phyloP scores from a whole-genome alignment of 2,888 invertebrate genomes.

The Phrixothrix hirtus region DNA sequence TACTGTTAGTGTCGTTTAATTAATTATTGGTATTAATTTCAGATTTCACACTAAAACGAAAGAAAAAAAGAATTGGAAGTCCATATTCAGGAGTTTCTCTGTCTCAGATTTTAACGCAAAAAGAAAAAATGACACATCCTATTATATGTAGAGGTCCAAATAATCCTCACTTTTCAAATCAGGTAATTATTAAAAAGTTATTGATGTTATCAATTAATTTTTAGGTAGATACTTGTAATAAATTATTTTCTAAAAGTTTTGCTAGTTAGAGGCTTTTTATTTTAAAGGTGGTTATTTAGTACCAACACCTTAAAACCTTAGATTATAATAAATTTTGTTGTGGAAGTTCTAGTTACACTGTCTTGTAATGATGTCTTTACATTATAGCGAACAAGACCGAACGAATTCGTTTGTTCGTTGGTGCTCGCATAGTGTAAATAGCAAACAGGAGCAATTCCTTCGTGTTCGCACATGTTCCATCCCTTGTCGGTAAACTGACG shows the following conservation, averaged over 20 bases:
- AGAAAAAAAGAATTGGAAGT: conserved; percentile 65
- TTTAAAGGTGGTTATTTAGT: too few species aligned
- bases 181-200: conserved; percentile 36
- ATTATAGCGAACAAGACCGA: too few species aligned
- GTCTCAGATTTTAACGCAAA: conserved; percentile 68
- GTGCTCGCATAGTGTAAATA: too few species aligned
- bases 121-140: conserved; percentile 64
- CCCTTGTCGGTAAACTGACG: too few species aligned
- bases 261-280: not conserved
- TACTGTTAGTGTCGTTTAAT: not conserved
- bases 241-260: not conserved
- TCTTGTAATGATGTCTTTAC: too few species aligned
- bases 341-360: too few species aligned
- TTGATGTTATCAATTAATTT: too few species aligned
- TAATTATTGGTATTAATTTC: not conserved
- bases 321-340: too few species aligned
- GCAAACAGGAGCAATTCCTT: too few species aligned
- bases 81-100: conserved; percentile 66
- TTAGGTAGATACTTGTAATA: not conserved
- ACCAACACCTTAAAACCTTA: too few species aligned
- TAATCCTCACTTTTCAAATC: conserved; percentile 50
- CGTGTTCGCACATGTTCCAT: too few species aligned
- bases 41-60: conserved; percentile 60
- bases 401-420: too few species aligned
- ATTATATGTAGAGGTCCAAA: conserved; percentile 51